These are phyloP conservation scores for Acrossocheilus wenchowensis DNA, from an alignment of 2,797 vertebrate genomes.

Conservation along the genomic window DNA sequence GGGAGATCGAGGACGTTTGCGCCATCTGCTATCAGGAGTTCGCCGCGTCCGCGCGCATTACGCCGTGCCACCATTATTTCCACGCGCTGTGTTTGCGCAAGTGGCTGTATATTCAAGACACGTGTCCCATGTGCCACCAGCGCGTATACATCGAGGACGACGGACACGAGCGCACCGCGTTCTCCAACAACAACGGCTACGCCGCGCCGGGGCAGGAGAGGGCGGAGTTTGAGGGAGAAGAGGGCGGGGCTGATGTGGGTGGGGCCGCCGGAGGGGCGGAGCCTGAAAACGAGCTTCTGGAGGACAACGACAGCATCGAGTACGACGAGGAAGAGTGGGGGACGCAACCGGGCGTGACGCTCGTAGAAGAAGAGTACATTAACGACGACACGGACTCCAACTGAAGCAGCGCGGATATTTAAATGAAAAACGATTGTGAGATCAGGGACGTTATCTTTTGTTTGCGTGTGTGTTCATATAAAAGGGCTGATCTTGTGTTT, in stretches of 20 bases:
- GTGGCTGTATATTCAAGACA: constrained; percentile 99
- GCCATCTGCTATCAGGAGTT: constrained; percentile 99
- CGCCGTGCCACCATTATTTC: constrained; percentile 95
- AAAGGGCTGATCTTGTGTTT: constrained; percentile 19
- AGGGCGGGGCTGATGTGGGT: constrained; percentile 42
- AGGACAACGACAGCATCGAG: constrained; percentile 91
- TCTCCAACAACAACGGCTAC: constrained; percentile 90
- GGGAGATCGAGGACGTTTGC: constrained; percentile 91
- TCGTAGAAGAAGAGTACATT: constrained; percentile 82
- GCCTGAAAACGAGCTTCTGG: constrained; percentile 78
- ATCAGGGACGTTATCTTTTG: not conserved
- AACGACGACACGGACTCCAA: constrained; percentile 86
- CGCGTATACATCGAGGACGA: constrained; percentile 93
- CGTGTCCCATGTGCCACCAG: constrained; percentile 98
- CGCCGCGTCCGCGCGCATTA: constrained; percentile 89
- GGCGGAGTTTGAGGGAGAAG: constrained; percentile 43
- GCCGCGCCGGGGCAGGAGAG: constrained; percentile 70
- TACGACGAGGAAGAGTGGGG: constrained; percentile 86
- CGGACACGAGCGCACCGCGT: constrained; percentile 74
- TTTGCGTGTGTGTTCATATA: not conserved
- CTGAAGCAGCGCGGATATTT: constrained; percentile 78
- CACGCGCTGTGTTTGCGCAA: constrained; percentile 96
- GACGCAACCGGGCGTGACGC: constrained; percentile 70
- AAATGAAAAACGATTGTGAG: constrained; percentile 45
- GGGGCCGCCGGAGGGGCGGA: constrained; percentile 48